Percentiles rank a stretch among this genome's conserved stretches.
Evolutionary conservation across 37 sponge, comb jelly and placozoan genomes (phyloP).

Genomic region (Halichondria panicea): DNA sequence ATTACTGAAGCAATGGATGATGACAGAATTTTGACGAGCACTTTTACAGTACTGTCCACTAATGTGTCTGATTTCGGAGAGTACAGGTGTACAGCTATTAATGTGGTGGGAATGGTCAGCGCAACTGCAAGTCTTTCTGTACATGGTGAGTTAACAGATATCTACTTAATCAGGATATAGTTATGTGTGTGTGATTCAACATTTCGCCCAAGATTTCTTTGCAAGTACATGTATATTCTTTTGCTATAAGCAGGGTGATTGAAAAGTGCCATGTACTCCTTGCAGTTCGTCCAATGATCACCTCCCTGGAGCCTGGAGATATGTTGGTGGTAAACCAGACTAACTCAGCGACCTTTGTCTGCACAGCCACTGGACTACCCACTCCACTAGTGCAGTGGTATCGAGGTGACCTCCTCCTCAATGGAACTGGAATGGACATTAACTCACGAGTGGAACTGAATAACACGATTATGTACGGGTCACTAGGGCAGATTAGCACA

Average conservation of each 20-base stretch:
- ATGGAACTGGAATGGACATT: no score
- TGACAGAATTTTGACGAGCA: slow-evolving; percentile 35
- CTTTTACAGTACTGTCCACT: slow-evolving; percentile 8
- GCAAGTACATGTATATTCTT: no score
- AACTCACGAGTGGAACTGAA: not conserved
- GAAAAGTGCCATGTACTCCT: not conserved
- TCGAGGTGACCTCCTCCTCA: not conserved
- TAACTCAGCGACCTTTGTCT: not conserved
- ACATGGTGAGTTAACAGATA: slow-evolving; percentile 26
- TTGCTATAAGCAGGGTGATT: not conserved
- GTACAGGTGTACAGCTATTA: slow-evolving; percentile 60
- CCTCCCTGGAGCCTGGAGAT: slow-evolving; percentile 1
- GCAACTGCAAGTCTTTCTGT: slow-evolving; percentile 21
- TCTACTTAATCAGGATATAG: not conserved
- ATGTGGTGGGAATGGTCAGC: slow-evolving; percentile 15
- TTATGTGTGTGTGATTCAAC: no score
- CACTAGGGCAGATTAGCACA: slow-evolving; percentile 8
- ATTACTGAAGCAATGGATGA: not conserved
- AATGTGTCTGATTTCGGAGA: slow-evolving; percentile 24
- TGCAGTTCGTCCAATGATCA: slow-evolving; percentile 14
- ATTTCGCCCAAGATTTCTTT: no score
- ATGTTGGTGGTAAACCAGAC: not conserved
- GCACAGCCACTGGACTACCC: not conserved
- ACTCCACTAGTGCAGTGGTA: not conserved
- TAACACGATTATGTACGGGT: not conserved